Evolutionary conservation across 2,113 vertebrate species (phyloP).

Genomic region (Spilogale gracilis): DNA sequence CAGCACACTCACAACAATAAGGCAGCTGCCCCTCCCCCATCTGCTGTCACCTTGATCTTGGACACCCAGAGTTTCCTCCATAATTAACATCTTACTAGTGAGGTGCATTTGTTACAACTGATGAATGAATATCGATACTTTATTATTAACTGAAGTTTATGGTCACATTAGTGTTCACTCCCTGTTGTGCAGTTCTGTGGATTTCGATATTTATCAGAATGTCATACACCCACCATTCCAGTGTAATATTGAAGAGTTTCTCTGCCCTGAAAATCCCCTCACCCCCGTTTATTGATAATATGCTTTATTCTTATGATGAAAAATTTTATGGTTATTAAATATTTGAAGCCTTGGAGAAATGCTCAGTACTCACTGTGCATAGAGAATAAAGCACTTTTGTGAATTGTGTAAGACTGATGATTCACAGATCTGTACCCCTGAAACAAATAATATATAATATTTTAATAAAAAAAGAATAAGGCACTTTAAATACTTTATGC

Average conservation of each 20-base stretch:
- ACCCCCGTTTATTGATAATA: neutral
- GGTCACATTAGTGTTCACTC: neutral
- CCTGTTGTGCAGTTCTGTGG: neutral
- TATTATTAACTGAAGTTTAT: neutral
- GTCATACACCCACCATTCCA: neutral
- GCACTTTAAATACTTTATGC: neutral
- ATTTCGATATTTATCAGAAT: neutral
- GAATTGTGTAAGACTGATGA: too few species aligned
- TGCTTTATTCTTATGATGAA: neutral
- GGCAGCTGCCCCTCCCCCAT: neutral
- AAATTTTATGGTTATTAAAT: neutral
- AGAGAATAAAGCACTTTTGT: neutral
- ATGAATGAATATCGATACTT: neutral
- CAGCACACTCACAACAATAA: neutral
- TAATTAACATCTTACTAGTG: neutral
- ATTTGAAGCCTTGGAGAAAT: neutral
- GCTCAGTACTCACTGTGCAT: neutral
- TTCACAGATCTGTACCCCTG: too few species aligned
- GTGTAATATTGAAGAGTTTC: neutral
- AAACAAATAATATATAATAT: too few species aligned
- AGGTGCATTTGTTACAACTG: neutral
- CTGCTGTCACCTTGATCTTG: neutral
- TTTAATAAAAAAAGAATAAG: neutral
- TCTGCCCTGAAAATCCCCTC: neutral
- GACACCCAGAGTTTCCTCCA: neutral